Evolutionary conservation across 1,140 invertebrate genomes (phyloP).

Genomic region (Drosophila ogumai): DNA sequence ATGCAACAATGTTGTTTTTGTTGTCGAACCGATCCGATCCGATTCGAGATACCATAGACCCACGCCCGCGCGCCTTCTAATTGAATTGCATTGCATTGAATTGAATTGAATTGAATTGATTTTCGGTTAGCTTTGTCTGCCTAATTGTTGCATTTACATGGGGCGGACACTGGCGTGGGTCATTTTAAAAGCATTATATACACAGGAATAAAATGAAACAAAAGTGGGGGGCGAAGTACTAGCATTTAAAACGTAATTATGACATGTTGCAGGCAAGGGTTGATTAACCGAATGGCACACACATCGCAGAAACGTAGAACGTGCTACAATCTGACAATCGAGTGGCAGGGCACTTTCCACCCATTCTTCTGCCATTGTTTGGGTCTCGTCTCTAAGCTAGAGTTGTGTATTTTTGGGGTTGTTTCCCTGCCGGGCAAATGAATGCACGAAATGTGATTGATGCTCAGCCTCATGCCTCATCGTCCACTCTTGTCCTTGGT

Average conservation of each 20-base stretch:
- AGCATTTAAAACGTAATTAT: constrained; percentile 73
- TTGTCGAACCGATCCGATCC: constrained; percentile 6
- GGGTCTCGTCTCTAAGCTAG: too few species aligned
- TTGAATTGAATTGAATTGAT: constrained; percentile 74
- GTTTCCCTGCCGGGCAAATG: constrained; percentile 22
- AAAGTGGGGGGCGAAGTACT: constrained; percentile 4
- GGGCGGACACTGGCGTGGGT: background rate
- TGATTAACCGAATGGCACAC: constrained; percentile 65
- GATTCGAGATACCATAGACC: constrained; percentile 1
- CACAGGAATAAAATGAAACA: constrained; percentile 27
- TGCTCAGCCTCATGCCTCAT: constrained; percentile 30
- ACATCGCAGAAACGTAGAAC: constrained; percentile 1
- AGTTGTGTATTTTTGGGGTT: constrained; percentile 34
- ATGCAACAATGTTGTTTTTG: constrained; percentile 53
- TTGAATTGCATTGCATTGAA: constrained; percentile 63
- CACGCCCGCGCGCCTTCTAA: constrained; percentile 45
- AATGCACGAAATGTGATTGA: constrained; percentile 52
- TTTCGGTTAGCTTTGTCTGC: constrained; percentile 54
- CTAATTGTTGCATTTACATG: constrained; percentile 45
- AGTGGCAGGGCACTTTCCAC: constrained; percentile 33
- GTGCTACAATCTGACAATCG: constrained; percentile 57
- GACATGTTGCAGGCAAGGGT: constrained; percentile 62
- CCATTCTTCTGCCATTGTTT: constrained; percentile 11
- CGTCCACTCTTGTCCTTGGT: constrained; percentile 18
- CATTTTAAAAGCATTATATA: constrained; percentile 28